These are phyloP conservation scores for Danio albolineatus DNA, from an alignment of 2,797 vertebrate species.

Conservation along the genomic window DNA sequence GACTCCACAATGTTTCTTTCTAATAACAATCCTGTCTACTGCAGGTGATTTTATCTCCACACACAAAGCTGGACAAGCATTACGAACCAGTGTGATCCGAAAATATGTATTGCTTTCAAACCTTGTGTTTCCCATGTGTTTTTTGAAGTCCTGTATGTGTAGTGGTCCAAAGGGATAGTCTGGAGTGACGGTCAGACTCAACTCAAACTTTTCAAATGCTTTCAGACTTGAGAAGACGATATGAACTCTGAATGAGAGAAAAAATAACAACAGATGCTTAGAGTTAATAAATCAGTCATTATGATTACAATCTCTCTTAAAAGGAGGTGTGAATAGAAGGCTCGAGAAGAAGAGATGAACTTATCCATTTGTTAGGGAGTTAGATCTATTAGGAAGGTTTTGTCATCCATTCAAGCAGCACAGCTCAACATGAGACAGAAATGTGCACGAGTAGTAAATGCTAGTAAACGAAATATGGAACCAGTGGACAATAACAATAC, in stretches of 20 bases:
- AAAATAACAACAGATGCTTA: not conserved
- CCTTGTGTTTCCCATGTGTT: slow-evolving; percentile 72
- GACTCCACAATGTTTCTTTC: not conserved
- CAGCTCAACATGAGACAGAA: not conserved
- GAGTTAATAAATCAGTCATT: not conserved
- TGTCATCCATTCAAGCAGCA: not conserved
- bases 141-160: slow-evolving; percentile 72
- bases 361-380: not conserved
- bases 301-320: too few species aligned
- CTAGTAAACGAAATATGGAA: not conserved
- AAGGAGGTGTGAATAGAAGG: not conserved
- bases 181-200: slow-evolving; percentile 68
- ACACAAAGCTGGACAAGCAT: not conserved
- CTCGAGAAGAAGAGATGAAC: not conserved
- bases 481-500: too few species aligned
- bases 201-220: slow-evolving; percentile 75
- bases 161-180: slow-evolving; percentile 63
- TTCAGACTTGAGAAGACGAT: slow-evolving; percentile 77
- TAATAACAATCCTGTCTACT: not conserved
- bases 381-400: not conserved
- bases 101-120: slow-evolving; percentile 62
- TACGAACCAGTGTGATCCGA: not conserved
- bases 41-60: not conserved
- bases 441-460: not conserved
- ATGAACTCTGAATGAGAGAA: slow-evolving; percentile 65